Conservation (phyloP, 2,888 invertebrate species). For the Latheticus oryzae region DNA sequence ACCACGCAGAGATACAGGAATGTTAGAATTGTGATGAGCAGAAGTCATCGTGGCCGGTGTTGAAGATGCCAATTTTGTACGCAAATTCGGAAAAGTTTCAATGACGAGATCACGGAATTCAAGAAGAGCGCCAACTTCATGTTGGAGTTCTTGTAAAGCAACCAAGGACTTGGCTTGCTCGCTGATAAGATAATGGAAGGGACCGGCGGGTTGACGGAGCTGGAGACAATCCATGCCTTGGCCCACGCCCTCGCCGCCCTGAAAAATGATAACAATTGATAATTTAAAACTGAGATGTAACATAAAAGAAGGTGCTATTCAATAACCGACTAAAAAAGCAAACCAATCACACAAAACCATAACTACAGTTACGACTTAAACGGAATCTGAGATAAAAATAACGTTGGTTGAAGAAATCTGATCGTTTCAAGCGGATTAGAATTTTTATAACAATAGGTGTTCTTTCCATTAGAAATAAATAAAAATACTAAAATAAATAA, state of each 20-base stretch:
- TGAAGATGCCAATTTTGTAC: constrained; percentile 84
- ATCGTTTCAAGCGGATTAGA: too few species aligned
- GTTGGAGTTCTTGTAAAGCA: constrained; percentile 90
- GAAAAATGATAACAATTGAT: constrained; percentile 42
- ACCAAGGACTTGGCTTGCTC: constrained; percentile 91
- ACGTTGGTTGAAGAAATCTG: too few species aligned
- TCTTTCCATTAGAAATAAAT: too few species aligned
- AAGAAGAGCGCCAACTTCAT: constrained; percentile 91
- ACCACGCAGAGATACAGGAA: constrained; percentile 59
- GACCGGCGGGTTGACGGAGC: constrained; percentile 77
- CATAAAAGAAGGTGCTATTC: too few species aligned
- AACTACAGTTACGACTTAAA: too few species aligned
- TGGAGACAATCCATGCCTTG: constrained; percentile 86
- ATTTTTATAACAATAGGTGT: too few species aligned
- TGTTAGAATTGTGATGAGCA: constrained; percentile 65
- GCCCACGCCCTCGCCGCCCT: constrained; percentile 67
- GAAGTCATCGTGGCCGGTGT: constrained; percentile 65
- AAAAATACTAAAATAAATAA: too few species aligned
- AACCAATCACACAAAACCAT: too few species aligned
- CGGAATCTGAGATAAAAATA: too few species aligned
- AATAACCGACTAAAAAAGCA: too few species aligned
- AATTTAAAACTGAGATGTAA: too few species aligned
- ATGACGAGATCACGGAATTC: constrained; percentile 95
- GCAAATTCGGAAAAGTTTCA: constrained; percentile 92
- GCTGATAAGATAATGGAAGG: constrained; percentile 85